These are phyloP conservation scores for Orthosia cruda DNA, from an alignment of 2,888 invertebrate species.

Conservation along the genomic window DNA sequence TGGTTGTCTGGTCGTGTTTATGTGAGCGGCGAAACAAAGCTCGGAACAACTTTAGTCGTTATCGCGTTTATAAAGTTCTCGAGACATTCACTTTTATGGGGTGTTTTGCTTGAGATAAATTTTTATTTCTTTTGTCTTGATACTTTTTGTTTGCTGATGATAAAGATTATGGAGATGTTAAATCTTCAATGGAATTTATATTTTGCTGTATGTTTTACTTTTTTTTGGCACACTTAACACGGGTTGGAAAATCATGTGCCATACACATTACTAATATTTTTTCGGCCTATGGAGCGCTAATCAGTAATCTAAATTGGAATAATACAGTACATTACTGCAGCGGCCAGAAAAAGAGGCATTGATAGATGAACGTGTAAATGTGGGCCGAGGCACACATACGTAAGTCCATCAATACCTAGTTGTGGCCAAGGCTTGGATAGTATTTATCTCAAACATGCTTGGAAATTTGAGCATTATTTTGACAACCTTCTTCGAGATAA, in stretches of 20 bases:
- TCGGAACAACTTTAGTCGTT: constrained; percentile 90
- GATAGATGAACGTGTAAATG: no score
- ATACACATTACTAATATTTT: background rate
- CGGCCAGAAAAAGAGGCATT: no score
- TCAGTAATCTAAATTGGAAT: background rate
- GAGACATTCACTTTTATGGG: constrained; percentile 91
- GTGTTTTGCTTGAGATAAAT: constrained; percentile 91
- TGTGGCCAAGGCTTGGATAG: no score
- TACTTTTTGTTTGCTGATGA: constrained; percentile 80
- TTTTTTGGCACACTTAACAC: no score
- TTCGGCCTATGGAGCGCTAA: background rate
- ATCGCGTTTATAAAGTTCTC: constrained; percentile 91
- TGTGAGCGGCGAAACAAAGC: constrained; percentile 89
- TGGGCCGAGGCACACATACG: no score
- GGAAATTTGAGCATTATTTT: no score
- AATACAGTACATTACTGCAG: no score
- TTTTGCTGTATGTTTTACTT: background rate
- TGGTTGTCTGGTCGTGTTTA: constrained; percentile 82
- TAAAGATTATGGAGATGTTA: constrained; percentile 65
- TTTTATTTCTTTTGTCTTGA: constrained; percentile 89
- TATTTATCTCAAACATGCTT: no score
- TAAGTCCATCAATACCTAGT: no score
- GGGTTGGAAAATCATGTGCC: no score
- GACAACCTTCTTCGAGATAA: no score
- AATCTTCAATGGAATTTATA: constrained; percentile 33